Evolutionary conservation across 37 sponge, comb jelly and placozoan species (phyloP).

Genomic region (Eunapius fragilis): DNA sequence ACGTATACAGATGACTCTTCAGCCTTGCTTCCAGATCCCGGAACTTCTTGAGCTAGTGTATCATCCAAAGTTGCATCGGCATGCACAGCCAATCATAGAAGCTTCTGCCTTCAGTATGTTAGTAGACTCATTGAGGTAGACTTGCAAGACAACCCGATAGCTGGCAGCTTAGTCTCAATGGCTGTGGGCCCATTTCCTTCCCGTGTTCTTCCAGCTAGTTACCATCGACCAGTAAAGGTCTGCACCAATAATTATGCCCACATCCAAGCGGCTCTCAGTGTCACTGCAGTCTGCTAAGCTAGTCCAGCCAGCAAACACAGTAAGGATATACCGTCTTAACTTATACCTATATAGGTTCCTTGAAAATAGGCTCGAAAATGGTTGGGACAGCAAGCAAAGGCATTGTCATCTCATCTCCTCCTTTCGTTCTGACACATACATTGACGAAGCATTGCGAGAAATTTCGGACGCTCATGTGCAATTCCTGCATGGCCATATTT

Average conservation of each 20-base stretch:
- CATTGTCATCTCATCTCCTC: constrained; percentile 3
- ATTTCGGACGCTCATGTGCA: constrained; percentile 31
- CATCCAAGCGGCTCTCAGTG: neutral
- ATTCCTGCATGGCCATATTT: neutral
- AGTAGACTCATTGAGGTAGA: constrained; percentile 6
- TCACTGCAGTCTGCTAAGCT: constrained; percentile 34
- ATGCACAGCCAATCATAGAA: too few species aligned
- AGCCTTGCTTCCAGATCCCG: too few species aligned
- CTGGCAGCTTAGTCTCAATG: constrained; percentile 41
- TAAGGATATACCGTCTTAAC: too few species aligned
- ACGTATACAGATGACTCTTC: too few species aligned
- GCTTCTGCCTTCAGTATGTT: too few species aligned
- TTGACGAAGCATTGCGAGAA: constrained; percentile 43
- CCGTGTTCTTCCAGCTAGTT: too few species aligned
- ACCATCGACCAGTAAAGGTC: constrained; percentile 39
- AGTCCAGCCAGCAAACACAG: too few species aligned
- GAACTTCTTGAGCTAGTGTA: too few species aligned
- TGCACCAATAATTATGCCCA: constrained; percentile 25
- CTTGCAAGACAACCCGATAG: neutral
- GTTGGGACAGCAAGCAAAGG: constrained; percentile 21
- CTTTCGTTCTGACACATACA: constrained; percentile 4
- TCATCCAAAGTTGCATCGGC: too few species aligned
- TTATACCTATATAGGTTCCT: constrained; percentile 34
- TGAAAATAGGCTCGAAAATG: constrained; percentile 56
- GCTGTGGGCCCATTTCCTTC: constrained; percentile 19